Base-by-base conservation (phyloP, 2,888 invertebrate genomes). In the Harpalus rubripes region DNA sequence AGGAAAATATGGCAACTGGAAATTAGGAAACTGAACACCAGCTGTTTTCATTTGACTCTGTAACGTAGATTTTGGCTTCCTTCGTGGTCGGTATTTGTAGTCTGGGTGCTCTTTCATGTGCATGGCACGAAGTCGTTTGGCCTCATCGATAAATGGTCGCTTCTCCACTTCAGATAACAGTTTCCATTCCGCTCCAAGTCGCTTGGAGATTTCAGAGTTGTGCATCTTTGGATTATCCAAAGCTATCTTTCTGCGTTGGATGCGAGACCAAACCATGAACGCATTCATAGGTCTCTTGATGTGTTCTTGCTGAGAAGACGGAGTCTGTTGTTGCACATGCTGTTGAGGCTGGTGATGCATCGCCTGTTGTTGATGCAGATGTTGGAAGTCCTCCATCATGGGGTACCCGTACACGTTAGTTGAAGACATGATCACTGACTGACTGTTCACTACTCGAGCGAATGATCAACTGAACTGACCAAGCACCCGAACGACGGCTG, bases 271-370 rank as follows among this genome's bases (percentile, higher is more conserved):
- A 41, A 97, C 98, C 98, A 98, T 98, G 92, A 98, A 98, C 0
- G 98, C 98, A 92, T 98, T 98, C 98, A 99, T 98, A 1, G 98
- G 98, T 18, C 98, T 93, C 91, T 98, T 99, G 89, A 99, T 98
- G 91, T 98, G 97, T 88, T 96, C 96, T 58, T 44, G 41, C 79
- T 86, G 68, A 15, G 72, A 74, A 10, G 41, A 8, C 1, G 41
- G 80, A 76, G 68, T 32, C 16, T 81, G 7, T 85, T 84, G 81
- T 81, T 86, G 84, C 63, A 84, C 86, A 26, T 87, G 63, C 80
- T 81, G 82, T 86, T 87, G 76, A 12, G 87, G 87, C 18, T 87
- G 88, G 39, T 87, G 88, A 63, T 87, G 87, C 26, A 72, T 59
- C 44, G 86, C 78, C 32, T 78, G 86, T 41, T 88, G 89, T 15